Conservation (phyloP, 2,888 invertebrate genomes). For the Biston stratarius region DNA sequence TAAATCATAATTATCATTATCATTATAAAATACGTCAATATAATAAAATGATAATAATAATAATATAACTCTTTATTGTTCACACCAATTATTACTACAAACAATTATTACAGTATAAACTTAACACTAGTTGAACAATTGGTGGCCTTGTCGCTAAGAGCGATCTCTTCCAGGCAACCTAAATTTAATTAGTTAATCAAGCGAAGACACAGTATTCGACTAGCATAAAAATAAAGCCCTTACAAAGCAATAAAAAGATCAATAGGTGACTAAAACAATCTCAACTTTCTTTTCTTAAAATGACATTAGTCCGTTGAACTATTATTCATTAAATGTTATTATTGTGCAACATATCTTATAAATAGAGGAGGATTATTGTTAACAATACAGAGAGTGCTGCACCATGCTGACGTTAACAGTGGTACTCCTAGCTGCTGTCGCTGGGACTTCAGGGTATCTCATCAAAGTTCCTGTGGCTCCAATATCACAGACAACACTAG, state of each 20-base stretch:
- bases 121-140: no score
- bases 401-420: conserved; percentile 71
- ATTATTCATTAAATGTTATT: conserved; percentile 51
- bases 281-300: conserved; percentile 28
- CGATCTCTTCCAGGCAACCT: no score
- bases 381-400: conserved; percentile 36
- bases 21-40: no score
- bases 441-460: conserved; percentile 62
- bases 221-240: not conserved
- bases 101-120: no score
- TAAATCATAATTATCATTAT: no score
- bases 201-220: not conserved
- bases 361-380: conserved; percentile 44
- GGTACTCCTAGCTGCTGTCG: conserved; percentile 47
- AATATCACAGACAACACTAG: conserved; percentile 17
- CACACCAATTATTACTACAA: no score
- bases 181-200: no score
- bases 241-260: conserved; percentile 9
- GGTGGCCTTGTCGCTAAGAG: no score
- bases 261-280: conserved; percentile 13
- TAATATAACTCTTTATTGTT: no score
- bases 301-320: conserved; percentile 67
- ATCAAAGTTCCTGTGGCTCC: conserved; percentile 69
- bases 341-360: conserved; percentile 54
- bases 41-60: no score